Percentiles rank a stretch among this genome's conserved stretches.
These are phyloP conservation scores for Neelides sp. DNA, from an alignment of 1,140 invertebrate genomes.

Conservation along the genomic window DNA sequence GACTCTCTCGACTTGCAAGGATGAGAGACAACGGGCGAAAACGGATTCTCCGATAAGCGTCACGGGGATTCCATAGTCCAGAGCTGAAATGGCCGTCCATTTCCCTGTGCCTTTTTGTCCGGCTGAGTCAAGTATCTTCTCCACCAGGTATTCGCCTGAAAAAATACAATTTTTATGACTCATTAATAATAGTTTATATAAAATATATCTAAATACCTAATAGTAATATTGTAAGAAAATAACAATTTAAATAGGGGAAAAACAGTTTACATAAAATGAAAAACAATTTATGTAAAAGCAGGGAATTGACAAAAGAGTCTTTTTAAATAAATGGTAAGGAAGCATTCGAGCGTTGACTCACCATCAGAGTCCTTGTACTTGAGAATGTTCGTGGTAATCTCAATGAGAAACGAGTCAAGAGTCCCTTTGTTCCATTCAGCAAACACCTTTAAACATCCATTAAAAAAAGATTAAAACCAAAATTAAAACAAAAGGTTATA, in stretches of 20 bases:
- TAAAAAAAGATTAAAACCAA: constrained; percentile 9
- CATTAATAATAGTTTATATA: constrained; percentile 1
- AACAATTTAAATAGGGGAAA: background rate
- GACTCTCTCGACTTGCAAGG: constrained; percentile 69
- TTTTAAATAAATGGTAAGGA: background rate
- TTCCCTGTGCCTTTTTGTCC: constrained; percentile 99
- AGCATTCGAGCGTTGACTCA: constrained; percentile 27
- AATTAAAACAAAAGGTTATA: too few relatives aligned
- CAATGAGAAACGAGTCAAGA: constrained; percentile 94
- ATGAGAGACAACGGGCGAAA: constrained; percentile 87
- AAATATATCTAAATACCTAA: background rate
- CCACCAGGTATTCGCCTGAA: constrained; percentile 52
- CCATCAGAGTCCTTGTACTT: constrained; percentile 80
- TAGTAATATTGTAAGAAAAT: background rate
- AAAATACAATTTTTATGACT: constrained; percentile 5
- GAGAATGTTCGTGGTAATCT: constrained; percentile 95
- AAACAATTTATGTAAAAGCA: too few relatives aligned
- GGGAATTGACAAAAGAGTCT: too few relatives aligned
- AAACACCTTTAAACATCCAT: constrained; percentile 49
- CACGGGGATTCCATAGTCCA: constrained; percentile 93
- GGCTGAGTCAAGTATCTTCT: constrained; percentile 88
- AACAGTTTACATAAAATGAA: background rate
- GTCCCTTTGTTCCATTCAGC: constrained; percentile 93
- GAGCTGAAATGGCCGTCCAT: constrained; percentile 92
- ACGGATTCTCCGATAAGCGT: constrained; percentile 97